These are phyloP conservation scores for Lobophora halterata DNA, from an alignment of 2,888 invertebrate species.

Conservation along the genomic window DNA sequence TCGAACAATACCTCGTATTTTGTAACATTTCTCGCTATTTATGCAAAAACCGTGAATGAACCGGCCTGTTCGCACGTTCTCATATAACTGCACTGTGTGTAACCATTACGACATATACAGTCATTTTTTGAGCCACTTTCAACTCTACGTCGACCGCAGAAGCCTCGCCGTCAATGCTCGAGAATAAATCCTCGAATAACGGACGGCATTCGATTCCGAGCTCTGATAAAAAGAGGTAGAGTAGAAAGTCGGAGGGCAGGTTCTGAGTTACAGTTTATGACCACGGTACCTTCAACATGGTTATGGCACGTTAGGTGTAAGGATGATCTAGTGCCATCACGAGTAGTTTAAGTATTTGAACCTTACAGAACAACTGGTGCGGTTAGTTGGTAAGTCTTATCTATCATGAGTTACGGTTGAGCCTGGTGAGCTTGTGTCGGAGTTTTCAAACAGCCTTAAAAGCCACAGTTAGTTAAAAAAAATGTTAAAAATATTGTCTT, in stretches of 20 bases:
- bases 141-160: constrained; percentile 12
- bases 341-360: constrained; percentile 3
- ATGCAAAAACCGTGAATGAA: constrained; percentile 36
- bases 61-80: constrained; percentile 32
- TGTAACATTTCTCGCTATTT: constrained; percentile 32
- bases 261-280: constrained; percentile 12
- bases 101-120: constrained; percentile 31
- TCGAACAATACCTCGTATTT: constrained; percentile 32
- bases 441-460: too few relatives aligned
- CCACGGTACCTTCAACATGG: constrained; percentile 10
- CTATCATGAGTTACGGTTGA: too few relatives aligned
- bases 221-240: constrained; percentile 11
- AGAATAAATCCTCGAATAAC: constrained; percentile 3
- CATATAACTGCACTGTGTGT: constrained; percentile 35
- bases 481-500: too few relatives aligned
- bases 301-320: constrained; percentile 9
- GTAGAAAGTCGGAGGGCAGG: constrained; percentile 4
- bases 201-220: constrained; percentile 8
- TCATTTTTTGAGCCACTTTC: constrained; percentile 7
- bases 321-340: constrained; percentile 6
- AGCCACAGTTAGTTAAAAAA: too few relatives aligned
- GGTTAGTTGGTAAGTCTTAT: too few relatives aligned
- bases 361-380: too few relatives aligned
- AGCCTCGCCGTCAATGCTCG: not conserved
- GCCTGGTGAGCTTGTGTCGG: too few relatives aligned